Percentiles rank a stretch among this genome's conserved stretches.
phyloP scores from a whole-genome alignment of 2,888 invertebrate genomes.

The Mycogona germanica region DNA sequence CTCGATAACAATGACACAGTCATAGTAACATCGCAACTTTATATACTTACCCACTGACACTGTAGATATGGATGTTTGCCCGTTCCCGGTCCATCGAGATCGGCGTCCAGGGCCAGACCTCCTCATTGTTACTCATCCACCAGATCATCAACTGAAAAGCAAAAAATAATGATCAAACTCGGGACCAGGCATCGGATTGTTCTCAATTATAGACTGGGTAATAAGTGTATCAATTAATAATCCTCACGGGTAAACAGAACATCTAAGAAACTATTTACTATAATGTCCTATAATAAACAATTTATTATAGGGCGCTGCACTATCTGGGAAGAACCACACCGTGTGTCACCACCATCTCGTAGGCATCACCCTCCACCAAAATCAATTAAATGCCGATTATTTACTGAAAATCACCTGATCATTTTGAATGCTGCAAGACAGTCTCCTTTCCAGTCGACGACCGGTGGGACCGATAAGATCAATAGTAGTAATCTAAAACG shows the following conservation, averaged over 20 bases:
- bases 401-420: conserved; percentile 43
- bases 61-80: conserved; percentile 75
- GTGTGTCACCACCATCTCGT: too few relatives aligned
- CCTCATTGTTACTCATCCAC: conserved; percentile 70
- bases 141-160: conserved; percentile 52
- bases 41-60: conserved; percentile 50
- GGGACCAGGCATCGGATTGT: too few relatives aligned
- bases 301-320: too few relatives aligned
- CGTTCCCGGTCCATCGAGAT: conserved; percentile 68
- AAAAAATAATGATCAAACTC: too few relatives aligned
- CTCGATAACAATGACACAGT: neutral
- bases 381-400: too few relatives aligned
- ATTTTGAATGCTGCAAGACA: conserved; percentile 41
- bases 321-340: too few relatives aligned
- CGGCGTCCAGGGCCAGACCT: conserved; percentile 91
- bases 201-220: too few relatives aligned
- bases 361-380: too few relatives aligned
- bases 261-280: too few relatives aligned
- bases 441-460: conserved; percentile 42
- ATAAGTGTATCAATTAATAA: too few relatives aligned
- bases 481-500: conserved; percentile 25
- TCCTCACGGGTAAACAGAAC: too few relatives aligned
- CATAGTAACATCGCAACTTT: neutral
- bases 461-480: conserved; percentile 44
- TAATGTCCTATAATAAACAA: too few relatives aligned